phyloP scores from a whole-genome alignment of 2,888 invertebrate genomes.

The Xestia xanthographa region DNA sequence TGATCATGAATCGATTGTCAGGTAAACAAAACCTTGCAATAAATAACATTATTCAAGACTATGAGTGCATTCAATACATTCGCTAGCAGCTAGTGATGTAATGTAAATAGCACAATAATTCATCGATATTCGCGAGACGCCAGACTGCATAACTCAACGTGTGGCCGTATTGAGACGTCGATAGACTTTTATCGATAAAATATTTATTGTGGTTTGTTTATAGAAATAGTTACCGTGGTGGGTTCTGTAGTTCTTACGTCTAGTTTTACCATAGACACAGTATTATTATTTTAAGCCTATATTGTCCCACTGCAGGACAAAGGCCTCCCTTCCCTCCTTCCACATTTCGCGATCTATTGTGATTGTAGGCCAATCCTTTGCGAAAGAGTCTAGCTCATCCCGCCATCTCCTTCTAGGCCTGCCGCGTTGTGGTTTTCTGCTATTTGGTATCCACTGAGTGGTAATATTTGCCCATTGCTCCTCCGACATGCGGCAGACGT shows the following conservation, averaged over 20 bases:
- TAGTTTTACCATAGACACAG: not conserved
- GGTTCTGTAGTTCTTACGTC: not conserved
- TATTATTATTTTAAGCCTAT: too few species aligned
- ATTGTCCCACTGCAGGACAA: too few species aligned
- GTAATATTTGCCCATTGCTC: too few species aligned
- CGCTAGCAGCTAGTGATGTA: constrained; percentile 79
- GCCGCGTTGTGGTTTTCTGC: too few species aligned
- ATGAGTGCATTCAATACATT: constrained; percentile 66
- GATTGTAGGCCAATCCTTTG: too few species aligned
- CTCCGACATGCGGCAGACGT: too few species aligned
- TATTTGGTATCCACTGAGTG: too few species aligned
- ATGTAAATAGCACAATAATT: constrained; percentile 86
- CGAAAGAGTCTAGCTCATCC: too few species aligned
- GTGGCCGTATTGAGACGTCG: constrained; percentile 59
- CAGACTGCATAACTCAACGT: constrained; percentile 84
- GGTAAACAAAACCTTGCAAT: constrained; percentile 52
- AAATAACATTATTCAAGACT: constrained; percentile 62
- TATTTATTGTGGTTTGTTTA: not conserved
- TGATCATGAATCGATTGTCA: constrained; percentile 26
- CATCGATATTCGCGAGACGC: constrained; percentile 84
- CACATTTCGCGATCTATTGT: too few species aligned
- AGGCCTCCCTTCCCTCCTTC: too few species aligned
- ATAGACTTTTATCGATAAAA: constrained; percentile 62
- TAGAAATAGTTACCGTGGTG: not conserved
- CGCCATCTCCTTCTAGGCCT: too few species aligned